Conservation (phyloP, 1,140 invertebrate genomes). For the Orius laevigatus region DNA sequence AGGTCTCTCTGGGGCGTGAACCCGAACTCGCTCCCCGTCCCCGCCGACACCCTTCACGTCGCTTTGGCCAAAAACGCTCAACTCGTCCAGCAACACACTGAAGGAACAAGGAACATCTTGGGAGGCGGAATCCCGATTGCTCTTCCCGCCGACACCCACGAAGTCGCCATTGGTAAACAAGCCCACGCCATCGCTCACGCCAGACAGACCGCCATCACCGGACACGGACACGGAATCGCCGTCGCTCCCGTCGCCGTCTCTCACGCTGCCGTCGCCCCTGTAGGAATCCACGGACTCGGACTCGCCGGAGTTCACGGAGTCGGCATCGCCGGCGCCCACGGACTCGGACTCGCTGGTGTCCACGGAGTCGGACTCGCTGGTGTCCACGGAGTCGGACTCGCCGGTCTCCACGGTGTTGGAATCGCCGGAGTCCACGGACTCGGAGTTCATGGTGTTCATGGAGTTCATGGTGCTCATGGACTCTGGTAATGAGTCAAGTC, state of each 20-base stretch:
- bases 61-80: slow-evolving; percentile 9
- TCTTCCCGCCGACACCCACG: slow-evolving; percentile 32
- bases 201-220: slow-evolving; percentile 21
- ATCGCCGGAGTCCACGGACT: slow-evolving; percentile 2
- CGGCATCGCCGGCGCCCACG: background rate
- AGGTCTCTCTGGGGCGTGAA: slow-evolving; percentile 7
- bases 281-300: background rate
- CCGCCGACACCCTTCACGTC: slow-evolving; percentile 5
- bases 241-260: slow-evolving; percentile 1
- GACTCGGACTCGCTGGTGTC: slow-evolving; percentile 6
- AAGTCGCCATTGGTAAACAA: slow-evolving; percentile 32
- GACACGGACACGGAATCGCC: slow-evolving; percentile 19
- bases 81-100: slow-evolving; percentile 6
- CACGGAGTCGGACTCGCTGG: slow-evolving; percentile 8
- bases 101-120: slow-evolving; percentile 9
- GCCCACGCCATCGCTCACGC: slow-evolving; percentile 25
- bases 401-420: slow-evolving; percentile 2
- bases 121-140: slow-evolving; percentile 23
- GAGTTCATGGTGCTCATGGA: background rate
- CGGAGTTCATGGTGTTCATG: background rate
- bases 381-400: background rate
- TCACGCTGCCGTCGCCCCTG: slow-evolving; percentile 4
- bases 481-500: too few relatives aligned
- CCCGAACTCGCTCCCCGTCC: slow-evolving; percentile 6
- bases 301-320: background rate